Conservation (phyloP, 2,888 invertebrate species). For the Drosophila conformis region DNA sequence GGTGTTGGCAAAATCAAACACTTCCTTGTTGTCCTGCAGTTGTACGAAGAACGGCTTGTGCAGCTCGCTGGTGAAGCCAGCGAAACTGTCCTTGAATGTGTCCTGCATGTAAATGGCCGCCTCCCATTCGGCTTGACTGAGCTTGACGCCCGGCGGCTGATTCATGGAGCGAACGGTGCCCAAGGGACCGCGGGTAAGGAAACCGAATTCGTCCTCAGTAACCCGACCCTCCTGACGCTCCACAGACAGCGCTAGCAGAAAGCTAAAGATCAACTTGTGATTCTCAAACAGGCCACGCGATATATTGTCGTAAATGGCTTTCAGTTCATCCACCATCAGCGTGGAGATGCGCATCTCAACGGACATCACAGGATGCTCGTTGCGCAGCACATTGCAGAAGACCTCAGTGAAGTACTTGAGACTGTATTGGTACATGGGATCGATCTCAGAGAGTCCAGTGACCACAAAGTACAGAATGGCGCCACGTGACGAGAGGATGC, state of each 20-base stretch:
- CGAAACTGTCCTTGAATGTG: conserved; percentile 86
- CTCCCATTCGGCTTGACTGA: conserved; percentile 90
- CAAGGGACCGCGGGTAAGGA: conserved; percentile 90
- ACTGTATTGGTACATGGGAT: conserved; percentile 98
- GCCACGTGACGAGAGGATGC: conserved; percentile 93
- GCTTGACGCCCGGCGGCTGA: conserved; percentile 86
- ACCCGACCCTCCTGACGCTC: conserved; percentile 87
- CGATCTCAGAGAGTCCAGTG: conserved; percentile 94
- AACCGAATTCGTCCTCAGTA: conserved; percentile 89
- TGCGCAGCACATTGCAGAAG: conserved; percentile 92
- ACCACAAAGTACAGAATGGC: conserved; percentile 96
- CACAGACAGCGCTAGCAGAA: conserved; percentile 92
- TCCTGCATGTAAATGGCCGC: conserved; percentile 88
- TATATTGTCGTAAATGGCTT: conserved; percentile 93
- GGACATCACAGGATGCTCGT: conserved; percentile 89
- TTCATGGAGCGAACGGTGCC: conserved; percentile 86
- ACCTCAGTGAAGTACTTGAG: conserved; percentile 93
- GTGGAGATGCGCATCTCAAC: conserved; percentile 89
- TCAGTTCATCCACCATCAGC: conserved; percentile 91
- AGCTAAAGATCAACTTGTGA: conserved; percentile 95
- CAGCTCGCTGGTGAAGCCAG: conserved; percentile 86
- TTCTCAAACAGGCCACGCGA: conserved; percentile 95
- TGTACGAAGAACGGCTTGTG: conserved; percentile 86
- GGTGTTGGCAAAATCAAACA: conserved; percentile 86
- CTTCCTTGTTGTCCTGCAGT: conserved; percentile 87